Conservation (phyloP, 64 coral and sea anemone species). For the Pocillopora verrucosa region DNA sequence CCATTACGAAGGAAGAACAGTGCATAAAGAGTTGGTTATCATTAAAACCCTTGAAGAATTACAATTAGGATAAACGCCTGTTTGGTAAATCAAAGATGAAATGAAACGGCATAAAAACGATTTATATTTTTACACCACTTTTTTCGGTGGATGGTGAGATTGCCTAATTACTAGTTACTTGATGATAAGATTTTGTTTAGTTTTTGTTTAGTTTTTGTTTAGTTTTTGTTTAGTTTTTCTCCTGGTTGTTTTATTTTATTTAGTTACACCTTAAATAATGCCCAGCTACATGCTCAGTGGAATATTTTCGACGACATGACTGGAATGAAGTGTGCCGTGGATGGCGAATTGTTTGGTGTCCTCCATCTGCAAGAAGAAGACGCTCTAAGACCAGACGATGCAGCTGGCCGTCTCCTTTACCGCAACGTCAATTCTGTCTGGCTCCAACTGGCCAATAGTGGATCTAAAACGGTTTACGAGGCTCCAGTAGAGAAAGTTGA, state of each 20-base stretch:
- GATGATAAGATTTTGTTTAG: too few species aligned
- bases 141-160: too few species aligned
- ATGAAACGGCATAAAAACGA: too few species aligned
- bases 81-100: too few species aligned
- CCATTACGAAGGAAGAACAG: too few species aligned
- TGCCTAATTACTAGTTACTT: too few species aligned
- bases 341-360: constrained; percentile 25
- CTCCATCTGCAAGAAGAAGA: constrained; percentile 26
- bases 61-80: too few species aligned
- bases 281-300: neutral
- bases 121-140: too few species aligned
- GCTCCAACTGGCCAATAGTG: constrained; percentile 35
- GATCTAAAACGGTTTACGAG: constrained; percentile 54
- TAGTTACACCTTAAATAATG: constrained; percentile 5
- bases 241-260: neutral
- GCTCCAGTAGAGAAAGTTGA: constrained; percentile 48
- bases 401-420: constrained; percentile 63
- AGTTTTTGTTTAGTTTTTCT: too few species aligned
- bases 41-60: too few species aligned
- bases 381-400: constrained; percentile 64
- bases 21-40: too few species aligned
- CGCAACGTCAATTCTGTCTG: constrained; percentile 62
- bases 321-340: constrained; percentile 28
- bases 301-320: neutral
- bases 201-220: too few species aligned